Percentiles rank a stretch among this genome's conserved stretches.
Conservation (phyloP, 2,888 invertebrate species). For the Deroplatys truncata region DNA sequence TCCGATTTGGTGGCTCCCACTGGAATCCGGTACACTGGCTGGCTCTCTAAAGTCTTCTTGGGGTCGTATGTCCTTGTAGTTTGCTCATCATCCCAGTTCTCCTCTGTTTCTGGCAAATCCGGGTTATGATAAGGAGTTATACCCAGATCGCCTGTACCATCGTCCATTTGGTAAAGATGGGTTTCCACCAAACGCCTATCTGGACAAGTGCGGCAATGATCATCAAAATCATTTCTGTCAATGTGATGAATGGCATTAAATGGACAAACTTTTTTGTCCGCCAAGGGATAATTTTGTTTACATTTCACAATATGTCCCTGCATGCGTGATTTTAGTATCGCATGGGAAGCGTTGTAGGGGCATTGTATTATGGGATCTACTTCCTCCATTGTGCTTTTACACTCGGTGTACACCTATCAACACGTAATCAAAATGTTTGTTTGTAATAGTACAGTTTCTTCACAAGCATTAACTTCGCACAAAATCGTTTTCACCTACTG, state of each 20-base stretch:
- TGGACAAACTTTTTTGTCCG: background rate
- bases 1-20: background rate
- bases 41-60: background rate
- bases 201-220: background rate
- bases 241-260: slow-evolving; percentile 16
- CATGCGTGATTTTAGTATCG: slow-evolving; percentile 50
- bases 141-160: background rate
- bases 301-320: slow-evolving; percentile 58
- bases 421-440: too few relatives aligned
- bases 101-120: background rate
- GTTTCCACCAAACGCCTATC: background rate
- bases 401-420: too few relatives aligned
- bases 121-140: background rate
- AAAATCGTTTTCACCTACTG: too few relatives aligned
- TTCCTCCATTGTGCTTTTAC: background rate
- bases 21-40: background rate
- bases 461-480: too few relatives aligned
- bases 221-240: background rate
- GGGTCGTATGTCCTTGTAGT: background rate
- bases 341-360: slow-evolving; percentile 55
- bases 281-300: slow-evolving; percentile 45
- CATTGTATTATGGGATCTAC: slow-evolving; percentile 39
- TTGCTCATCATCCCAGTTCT: background rate
- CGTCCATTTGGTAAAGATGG: background rate
- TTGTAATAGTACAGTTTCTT: too few relatives aligned